Evolutionary conservation across 2,113 vertebrate genomes (phyloP), one percentile per base, ranked within the genome.

Genomic region (Pseudolaguvia tuberculata): DNA sequence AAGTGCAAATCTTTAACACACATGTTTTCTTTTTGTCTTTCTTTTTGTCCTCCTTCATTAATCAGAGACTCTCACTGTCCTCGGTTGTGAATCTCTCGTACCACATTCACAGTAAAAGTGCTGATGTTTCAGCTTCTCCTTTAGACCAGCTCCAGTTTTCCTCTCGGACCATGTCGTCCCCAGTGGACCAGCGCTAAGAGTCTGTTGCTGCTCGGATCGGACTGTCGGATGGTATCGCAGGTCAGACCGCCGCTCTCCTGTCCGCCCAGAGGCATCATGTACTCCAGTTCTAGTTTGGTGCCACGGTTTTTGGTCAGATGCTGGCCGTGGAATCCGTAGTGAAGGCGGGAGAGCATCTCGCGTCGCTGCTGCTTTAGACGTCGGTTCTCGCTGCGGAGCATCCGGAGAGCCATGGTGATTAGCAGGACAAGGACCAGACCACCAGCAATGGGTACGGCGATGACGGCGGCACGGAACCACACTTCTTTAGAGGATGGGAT

Each of bases 141-240:
- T 98, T 96, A 99, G 93, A 99, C 96, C 27, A 97, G 95, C 82
- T 99, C 97, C 90, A 98, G 92, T 88, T 97, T 99, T 74, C 95
- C 94, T n/a, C 94, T 94, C 55, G 95, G 93, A 8, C 94, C 94
- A 88, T 96, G 98, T 93, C 96, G 94, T 85, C 96, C 96, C 96
- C 97, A 98, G 88, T 97, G 95, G 79, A 99, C 96, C 9, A 98
- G 88, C 0, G 95, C 97, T 79, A 99, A 91, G 81, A 97, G 65
- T 63, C 76, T 72, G 45, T 68, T 68, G 11, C 77, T 61, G 88
- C 88, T 87, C 78, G 92, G 89, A 81, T 99, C 95, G 0, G 94
- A 91, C 83, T 97, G 96, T 82, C 95, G 87, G 93, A 95, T 92
- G 86, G 95, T 97, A 78, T 99, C 96, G 45, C 97, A 98, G 83